Percentiles rank a stretch among this genome's conserved stretches.
Conservation (phyloP, 1,140 invertebrate species). For the Arion vulgaris region DNA sequence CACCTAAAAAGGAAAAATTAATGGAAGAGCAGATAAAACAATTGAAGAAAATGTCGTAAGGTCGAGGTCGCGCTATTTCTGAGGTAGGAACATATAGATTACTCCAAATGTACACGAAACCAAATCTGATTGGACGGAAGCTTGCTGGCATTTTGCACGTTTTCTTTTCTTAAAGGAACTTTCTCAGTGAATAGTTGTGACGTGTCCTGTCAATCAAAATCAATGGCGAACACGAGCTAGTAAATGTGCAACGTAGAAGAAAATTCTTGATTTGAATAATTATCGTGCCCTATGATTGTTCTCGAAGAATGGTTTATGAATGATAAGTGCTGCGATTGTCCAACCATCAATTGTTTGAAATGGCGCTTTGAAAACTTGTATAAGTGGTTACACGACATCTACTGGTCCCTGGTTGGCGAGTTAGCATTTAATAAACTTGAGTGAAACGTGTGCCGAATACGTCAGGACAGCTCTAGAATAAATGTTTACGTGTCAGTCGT, state of each 20-base stretch:
- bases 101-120: slow-evolving; percentile 5
- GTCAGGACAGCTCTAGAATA: background rate
- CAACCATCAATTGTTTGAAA: background rate
- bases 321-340: background rate
- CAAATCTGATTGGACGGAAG: slow-evolving; percentile 4
- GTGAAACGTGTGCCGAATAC: background rate
- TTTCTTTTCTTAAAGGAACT: background rate
- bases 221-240: background rate
- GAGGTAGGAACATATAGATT: background rate
- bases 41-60: background rate
- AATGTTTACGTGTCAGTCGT: background rate
- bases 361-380: background rate
- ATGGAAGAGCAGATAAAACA: background rate
- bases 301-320: background rate
- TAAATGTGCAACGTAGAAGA: background rate
- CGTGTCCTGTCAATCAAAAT: slow-evolving; percentile 11
- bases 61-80: slow-evolving; percentile 14
- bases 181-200: background rate
- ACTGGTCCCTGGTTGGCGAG: background rate
- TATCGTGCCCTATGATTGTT: background rate
- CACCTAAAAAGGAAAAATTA: background rate
- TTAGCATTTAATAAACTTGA: background rate
- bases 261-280: background rate
- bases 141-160: background rate
- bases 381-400: background rate